Evolutionary conservation across 2,888 invertebrate genomes (phyloP).

Genomic region (Chymomyza fuscimana): DNA sequence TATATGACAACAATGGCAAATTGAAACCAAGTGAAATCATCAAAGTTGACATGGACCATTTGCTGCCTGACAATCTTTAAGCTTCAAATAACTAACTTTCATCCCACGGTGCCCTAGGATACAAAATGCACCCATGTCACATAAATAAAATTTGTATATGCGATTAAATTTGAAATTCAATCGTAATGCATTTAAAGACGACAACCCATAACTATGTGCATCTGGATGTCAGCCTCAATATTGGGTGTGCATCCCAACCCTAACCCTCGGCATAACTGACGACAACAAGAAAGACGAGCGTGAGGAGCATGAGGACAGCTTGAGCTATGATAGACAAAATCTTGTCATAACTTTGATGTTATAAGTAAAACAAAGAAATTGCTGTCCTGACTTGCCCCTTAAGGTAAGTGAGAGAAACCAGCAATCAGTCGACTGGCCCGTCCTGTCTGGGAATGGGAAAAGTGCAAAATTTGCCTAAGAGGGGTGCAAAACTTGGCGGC

Average conservation of each 20-base stretch:
- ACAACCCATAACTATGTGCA: slow-evolving; percentile 16
- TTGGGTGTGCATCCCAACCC: slow-evolving; percentile 54
- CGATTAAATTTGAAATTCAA: slow-evolving; percentile 74
- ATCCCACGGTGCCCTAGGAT: slow-evolving; percentile 55
- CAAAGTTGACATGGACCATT: slow-evolving; percentile 62
- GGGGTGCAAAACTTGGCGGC: slow-evolving; percentile 56
- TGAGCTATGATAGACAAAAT: slow-evolving; percentile 70
- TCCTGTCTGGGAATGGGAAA: slow-evolving; percentile 53
- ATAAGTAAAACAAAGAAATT: slow-evolving; percentile 68
- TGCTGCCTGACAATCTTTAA: slow-evolving; percentile 23
- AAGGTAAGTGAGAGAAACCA: slow-evolving; percentile 42
- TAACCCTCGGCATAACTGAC: slow-evolving; percentile 36
- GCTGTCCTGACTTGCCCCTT: slow-evolving; percentile 44
- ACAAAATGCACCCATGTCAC: slow-evolving; percentile 68
- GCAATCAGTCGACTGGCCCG: slow-evolving; percentile 20
- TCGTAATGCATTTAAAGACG: slow-evolving; percentile 61
- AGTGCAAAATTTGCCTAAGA: slow-evolving; percentile 57
- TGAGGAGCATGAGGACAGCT: slow-evolving; percentile 33
- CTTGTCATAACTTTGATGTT: slow-evolving; percentile 76
- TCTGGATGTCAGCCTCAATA: slow-evolving; percentile 4
- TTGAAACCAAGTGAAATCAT: slow-evolving; percentile 47
- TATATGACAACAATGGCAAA: slow-evolving; percentile 33
- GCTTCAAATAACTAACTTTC: slow-evolving; percentile 28
- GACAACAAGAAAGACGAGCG: slow-evolving; percentile 27
- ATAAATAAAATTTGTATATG: slow-evolving; percentile 73